Evolutionary conservation across 2,797 vertebrate species (phyloP).

Genomic region (Circus cinereus): DNA sequence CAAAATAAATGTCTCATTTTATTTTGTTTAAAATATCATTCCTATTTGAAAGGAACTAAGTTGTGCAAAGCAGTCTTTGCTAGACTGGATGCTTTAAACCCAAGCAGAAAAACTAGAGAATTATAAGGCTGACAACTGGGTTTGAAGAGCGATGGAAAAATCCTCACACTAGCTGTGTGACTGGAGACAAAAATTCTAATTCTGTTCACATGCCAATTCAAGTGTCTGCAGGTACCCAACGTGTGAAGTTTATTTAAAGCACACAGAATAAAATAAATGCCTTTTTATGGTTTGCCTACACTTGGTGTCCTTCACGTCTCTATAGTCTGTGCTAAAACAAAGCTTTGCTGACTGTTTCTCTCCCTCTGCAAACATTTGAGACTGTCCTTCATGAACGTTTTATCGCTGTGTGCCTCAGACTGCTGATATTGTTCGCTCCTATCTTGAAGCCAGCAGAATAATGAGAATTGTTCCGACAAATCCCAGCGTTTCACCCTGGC

Average conservation of each 20-base stretch:
- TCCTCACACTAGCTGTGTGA: background rate
- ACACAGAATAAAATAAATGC: background rate
- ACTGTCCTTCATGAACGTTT: background rate
- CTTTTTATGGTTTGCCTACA: background rate
- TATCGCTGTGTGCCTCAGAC: background rate
- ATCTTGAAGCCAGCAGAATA: background rate
- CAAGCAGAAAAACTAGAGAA: background rate
- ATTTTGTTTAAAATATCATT: constrained; percentile 6
- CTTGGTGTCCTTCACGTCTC: background rate
- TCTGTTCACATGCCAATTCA: background rate
- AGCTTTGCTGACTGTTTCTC: constrained; percentile 15
- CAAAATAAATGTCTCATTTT: constrained; percentile 47
- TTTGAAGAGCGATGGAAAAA: background rate
- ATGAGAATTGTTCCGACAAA: background rate
- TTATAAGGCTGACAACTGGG: background rate
- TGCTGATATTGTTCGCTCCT: background rate
- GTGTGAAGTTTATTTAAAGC: constrained; percentile 2
- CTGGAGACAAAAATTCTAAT: background rate
- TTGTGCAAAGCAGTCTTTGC: background rate
- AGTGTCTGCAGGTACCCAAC: background rate
- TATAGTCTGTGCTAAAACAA: constrained; percentile 16
- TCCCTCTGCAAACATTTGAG: constrained; percentile 16
- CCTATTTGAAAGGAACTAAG: constrained; percentile 22
- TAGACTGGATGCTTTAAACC: background rate
- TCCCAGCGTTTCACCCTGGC: accelerated